Evolutionary conservation across 2,888 invertebrate species (phyloP).

Genomic region (Aelia acuminata): DNA sequence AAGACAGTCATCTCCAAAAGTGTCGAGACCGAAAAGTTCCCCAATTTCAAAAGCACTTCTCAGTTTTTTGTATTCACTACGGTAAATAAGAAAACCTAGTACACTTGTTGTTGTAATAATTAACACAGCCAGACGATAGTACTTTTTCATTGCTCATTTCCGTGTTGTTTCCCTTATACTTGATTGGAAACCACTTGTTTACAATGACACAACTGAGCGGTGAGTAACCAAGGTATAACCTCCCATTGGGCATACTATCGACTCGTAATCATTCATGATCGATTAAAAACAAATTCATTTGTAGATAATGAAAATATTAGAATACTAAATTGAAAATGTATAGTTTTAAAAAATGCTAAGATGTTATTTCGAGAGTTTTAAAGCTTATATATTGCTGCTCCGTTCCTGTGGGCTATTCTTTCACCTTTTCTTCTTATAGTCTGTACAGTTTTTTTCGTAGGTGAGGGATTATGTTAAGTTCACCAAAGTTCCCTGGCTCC

Average conservation of each 20-base stretch:
- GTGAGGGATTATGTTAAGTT: no score
- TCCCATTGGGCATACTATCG: background rate
- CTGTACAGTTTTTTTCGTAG: no score
- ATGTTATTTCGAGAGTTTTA: no score
- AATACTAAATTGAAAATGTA: no score
- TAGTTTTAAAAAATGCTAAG: no score
- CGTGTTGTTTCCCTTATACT: background rate
- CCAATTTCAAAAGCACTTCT: constrained; percentile 18
- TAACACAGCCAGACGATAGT: background rate
- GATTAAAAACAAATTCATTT: background rate
- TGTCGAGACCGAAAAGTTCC: background rate
- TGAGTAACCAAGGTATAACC: background rate
- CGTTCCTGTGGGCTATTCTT: no score
- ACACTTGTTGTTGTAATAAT: constrained; percentile 14
- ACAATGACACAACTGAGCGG: background rate
- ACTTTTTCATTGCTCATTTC: constrained; percentile 45
- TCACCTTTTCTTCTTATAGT: no score
- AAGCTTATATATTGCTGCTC: no score
- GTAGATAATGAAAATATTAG: background rate
- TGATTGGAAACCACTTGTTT: background rate
- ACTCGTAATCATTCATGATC: background rate
- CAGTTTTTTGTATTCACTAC: constrained; percentile 29
- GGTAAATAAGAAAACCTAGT: background rate
- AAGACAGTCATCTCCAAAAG: constrained; percentile 10
- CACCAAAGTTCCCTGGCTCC: no score